Conservation (phyloP, 2,113 vertebrate species). For the Forbesichthys papilliferus region DNA sequence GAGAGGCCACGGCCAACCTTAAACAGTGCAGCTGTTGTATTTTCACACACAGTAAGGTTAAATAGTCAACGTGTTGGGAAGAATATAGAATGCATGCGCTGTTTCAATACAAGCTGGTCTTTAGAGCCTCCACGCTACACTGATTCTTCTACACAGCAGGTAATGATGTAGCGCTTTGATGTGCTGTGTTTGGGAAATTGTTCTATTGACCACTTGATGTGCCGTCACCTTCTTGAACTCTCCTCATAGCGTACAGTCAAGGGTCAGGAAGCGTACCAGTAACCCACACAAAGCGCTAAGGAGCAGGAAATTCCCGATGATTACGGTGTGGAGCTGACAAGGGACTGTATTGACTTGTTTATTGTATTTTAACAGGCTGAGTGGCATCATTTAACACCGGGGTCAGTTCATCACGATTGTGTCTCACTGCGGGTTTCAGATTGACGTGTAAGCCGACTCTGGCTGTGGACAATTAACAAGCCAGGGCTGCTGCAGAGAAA, state of each 20-base stretch:
- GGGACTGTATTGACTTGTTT: slow-evolving; percentile 51
- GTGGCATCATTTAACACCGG: slow-evolving; percentile 66
- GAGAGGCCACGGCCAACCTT: slow-evolving; percentile 56
- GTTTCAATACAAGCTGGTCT: not conserved
- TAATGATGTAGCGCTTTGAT: not conserved
- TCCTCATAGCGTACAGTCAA: slow-evolving; percentile 1
- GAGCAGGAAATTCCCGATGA: slow-evolving; percentile 60
- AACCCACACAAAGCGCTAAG: slow-evolving; percentile 31
- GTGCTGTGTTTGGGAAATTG: not conserved
- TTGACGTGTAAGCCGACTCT: slow-evolving; percentile 46
- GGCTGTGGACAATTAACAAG: slow-evolving; percentile 42
- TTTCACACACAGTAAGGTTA: slow-evolving; percentile 36
- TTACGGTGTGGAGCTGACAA: slow-evolving; percentile 48
- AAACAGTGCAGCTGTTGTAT: slow-evolving; percentile 58
- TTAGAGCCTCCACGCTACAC: too few species aligned
- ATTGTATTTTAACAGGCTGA: slow-evolving; percentile 69
- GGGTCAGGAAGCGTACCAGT: slow-evolving; percentile 31
- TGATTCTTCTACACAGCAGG: not conserved
- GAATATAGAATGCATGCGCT: slow-evolving; percentile 10
- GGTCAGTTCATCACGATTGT: slow-evolving; percentile 70
- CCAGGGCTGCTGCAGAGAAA: slow-evolving; percentile 42
- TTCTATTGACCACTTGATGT: not conserved
- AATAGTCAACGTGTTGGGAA: slow-evolving; percentile 36
- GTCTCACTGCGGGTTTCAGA: slow-evolving; percentile 62
- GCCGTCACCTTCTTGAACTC: not conserved